Percentiles rank a stretch among this genome's conserved stretches.
These are phyloP conservation scores for Drosophila pachea DNA, from an alignment of 1,140 invertebrate genomes.

Conservation along the genomic window DNA sequence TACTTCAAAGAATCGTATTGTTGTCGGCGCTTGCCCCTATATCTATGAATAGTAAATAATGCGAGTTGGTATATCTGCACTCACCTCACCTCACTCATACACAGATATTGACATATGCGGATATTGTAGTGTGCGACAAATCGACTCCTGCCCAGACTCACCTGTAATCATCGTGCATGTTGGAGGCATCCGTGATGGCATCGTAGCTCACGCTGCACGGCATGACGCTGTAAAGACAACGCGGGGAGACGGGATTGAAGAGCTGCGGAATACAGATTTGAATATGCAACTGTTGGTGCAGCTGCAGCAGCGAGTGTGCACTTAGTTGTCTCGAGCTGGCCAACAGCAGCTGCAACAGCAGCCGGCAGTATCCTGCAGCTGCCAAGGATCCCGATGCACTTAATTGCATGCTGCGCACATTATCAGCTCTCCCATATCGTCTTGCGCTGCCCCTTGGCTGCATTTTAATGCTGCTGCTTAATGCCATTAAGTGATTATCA, in stretches of 20 bases:
- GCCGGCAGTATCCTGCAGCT: slow-evolving; percentile 7
- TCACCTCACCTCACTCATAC: not conserved
- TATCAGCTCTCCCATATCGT: slow-evolving; percentile 42
- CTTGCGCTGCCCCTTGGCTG: slow-evolving; percentile 36
- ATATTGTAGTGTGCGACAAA: too few species aligned
- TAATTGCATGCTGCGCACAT: slow-evolving; percentile 59
- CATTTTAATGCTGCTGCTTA: slow-evolving; percentile 62
- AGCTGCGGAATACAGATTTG: slow-evolving; percentile 8
- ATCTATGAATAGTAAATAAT: too few species aligned
- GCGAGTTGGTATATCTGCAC: too few species aligned
- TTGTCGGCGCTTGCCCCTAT: too few species aligned
- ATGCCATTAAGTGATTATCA: slow-evolving; percentile 71
- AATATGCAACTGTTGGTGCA: slow-evolving; percentile 33
- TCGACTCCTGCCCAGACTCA: slow-evolving; percentile 30
- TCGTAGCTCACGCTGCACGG: slow-evolving; percentile 82
- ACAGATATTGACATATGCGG: not conserved
- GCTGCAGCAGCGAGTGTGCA: slow-evolving; percentile 13
- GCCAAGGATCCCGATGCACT: slow-evolving; percentile 7
- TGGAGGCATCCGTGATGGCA: slow-evolving; percentile 73
- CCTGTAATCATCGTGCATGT: slow-evolving; percentile 79
- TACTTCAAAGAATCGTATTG: too few species aligned
- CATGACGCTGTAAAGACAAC: slow-evolving; percentile 79
- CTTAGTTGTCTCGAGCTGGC: slow-evolving; percentile 5
- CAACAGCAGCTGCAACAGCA: slow-evolving; percentile 8
- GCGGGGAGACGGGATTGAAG: slow-evolving; percentile 1